Base-by-base conservation (phyloP, 2,113 vertebrate species). In the Grammomys surdaster region DNA sequence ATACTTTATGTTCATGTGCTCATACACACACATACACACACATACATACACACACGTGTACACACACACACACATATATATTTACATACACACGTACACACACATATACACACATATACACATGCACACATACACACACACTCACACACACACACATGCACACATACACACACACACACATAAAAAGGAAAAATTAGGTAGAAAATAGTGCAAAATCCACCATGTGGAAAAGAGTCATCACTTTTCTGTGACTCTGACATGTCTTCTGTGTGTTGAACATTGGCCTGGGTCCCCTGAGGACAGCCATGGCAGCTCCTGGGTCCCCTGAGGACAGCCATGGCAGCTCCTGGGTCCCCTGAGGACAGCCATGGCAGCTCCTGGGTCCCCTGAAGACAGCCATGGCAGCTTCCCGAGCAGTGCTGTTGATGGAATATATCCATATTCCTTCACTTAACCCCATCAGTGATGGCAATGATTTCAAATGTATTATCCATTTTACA, bases 391-490 rank as follows among this genome's bases (percentile, higher is more conserved):
- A 14, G 48, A 40, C 26, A 4, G 20, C 20, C 2, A 0, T 1
- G 1, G 3, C 0, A 36, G 69, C 10, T 31, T 13, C 1, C 36
- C 1, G 0, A 6, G 14, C 54, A 5, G 0, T 2, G 12, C 51
- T 22, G 0, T 5, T 65, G 73, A 8, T 26, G 17, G 0, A 16
- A 11, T 51, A 19, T 40, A 26, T 51, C 33, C 40, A 0, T 2
- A 10, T 13, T n/a, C 20, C 31, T 67, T 67, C 7, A 1, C 72
- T 77, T 33, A 11, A 73, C 12, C 14, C 10, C 78, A 70, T 40
- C 33, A 22, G 33, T 70, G 67, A 20, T 7, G 22, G 9, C 2
- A 1, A 2, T 11, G n/a, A 31, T 1, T 54, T 89, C 31, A 24
- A 19, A 33, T 82, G 26, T 46, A 3, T 46, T 31, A 33, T 17